phyloP scores from a whole-genome alignment of 2,797 vertebrate species.

The Xiphorhynchus erythropygius region DNA sequence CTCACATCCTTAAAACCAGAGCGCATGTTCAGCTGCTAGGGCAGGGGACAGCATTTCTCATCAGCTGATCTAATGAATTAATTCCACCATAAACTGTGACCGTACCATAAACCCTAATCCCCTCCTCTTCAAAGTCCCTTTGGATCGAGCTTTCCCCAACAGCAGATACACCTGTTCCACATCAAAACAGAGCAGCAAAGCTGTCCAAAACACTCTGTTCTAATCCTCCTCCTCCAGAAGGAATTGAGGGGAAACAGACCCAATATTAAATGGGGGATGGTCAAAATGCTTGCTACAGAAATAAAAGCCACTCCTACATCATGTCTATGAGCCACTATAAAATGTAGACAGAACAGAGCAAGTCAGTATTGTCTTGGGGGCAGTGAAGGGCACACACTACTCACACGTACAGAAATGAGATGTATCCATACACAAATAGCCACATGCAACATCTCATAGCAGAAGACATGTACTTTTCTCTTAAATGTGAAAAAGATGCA shows the following conservation, averaged over 20 bases:
- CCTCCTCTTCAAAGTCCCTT: background rate
- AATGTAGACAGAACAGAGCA: background rate
- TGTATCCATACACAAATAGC: background rate
- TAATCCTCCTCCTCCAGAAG: background rate
- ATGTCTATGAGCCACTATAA: background rate
- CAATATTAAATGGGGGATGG: background rate
- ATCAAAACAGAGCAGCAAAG: background rate
- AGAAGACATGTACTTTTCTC: background rate
- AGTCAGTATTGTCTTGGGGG: background rate
- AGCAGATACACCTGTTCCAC: background rate
- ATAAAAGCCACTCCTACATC: background rate
- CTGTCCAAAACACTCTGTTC: background rate
- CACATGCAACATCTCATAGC: background rate
- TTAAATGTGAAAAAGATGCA: background rate
- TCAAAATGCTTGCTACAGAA: background rate
- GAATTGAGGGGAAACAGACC: background rate
- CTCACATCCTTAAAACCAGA: background rate
- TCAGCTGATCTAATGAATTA: background rate
- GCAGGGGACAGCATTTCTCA: background rate
- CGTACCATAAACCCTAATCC: background rate
- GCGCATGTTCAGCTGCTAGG: background rate
- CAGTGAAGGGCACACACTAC: accelerated
- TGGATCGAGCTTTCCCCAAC: background rate
- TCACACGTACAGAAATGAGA: background rate
- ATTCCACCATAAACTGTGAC: background rate